These are phyloP conservation scores for Zosterops lateralis DNA, from an alignment of 2,113 vertebrate species.

Conservation along the genomic window DNA sequence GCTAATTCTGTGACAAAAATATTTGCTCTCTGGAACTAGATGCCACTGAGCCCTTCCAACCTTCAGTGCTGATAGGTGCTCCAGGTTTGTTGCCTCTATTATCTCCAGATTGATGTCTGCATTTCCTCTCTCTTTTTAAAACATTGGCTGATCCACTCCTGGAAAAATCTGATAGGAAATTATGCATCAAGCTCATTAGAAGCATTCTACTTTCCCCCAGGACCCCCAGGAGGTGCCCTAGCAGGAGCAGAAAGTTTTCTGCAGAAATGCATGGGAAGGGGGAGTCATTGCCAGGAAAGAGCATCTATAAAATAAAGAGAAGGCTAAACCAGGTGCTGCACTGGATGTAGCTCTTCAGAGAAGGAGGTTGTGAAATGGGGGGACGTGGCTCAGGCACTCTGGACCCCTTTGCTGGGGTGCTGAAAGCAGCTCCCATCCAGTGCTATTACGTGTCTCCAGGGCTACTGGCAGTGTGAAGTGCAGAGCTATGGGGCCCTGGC, in stretches of 20 bases:
- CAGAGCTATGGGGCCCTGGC: neutral
- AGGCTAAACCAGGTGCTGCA: neutral
- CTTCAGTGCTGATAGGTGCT: neutral
- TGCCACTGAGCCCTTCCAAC: neutral
- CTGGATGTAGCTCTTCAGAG: neutral
- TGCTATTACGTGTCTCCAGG: accelerated
- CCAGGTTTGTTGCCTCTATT: neutral
- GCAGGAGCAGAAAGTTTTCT: neutral
- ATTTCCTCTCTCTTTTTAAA: neutral
- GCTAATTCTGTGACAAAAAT: neutral
- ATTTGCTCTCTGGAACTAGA: neutral
- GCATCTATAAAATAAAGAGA: neutral
- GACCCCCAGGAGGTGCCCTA: neutral
- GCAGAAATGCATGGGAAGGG: neutral
- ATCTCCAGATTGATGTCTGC: neutral
- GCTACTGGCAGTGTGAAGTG: accelerated
- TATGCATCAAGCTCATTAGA: neutral
- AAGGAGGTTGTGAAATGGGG: neutral
- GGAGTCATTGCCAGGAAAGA: neutral
- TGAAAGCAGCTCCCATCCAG: neutral
- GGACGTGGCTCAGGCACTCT: neutral
- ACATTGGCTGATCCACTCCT: neutral
- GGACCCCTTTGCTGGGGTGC: neutral
- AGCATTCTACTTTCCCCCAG: neutral
- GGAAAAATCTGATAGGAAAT: neutral